phyloP scores from a whole-genome alignment of 1,140 invertebrate species.

The Neodiprion fabricii region DNA sequence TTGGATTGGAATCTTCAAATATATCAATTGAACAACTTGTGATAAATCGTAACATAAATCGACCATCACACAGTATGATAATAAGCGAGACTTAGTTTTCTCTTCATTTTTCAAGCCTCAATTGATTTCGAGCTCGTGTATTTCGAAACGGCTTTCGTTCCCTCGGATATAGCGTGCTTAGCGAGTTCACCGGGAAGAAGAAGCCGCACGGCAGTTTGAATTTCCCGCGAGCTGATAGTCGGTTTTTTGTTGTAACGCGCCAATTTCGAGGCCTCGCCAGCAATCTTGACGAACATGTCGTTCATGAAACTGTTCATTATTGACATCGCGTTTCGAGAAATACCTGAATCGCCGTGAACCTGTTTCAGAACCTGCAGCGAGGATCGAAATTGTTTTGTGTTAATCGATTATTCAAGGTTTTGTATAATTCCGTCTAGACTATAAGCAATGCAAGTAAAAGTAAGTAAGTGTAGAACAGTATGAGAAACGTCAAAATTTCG shows the following conservation, averaged over 20 bases:
- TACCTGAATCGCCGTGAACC: constrained; percentile 64
- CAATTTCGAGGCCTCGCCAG: constrained; percentile 54
- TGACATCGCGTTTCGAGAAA: constrained; percentile 63
- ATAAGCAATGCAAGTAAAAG: too few species aligned
- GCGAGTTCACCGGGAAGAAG: constrained; percentile 69
- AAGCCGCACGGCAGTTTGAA: constrained; percentile 69
- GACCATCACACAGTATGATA: too few species aligned
- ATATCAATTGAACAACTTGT: too few species aligned
- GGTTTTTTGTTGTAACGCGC: constrained; percentile 65
- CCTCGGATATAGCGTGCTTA: constrained; percentile 46
- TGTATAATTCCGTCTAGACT: too few species aligned
- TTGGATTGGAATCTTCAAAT: too few species aligned
- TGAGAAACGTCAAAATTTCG: too few species aligned
- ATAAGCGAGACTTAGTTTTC: too few species aligned
- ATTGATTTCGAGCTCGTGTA: constrained; percentile 61
- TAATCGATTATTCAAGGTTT: too few species aligned
- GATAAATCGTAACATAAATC: too few species aligned
- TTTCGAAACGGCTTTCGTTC: constrained; percentile 58
- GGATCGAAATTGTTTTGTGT: too few species aligned
- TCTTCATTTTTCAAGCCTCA: not conserved
- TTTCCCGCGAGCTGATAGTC: constrained; percentile 66
- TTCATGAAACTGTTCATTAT: constrained; percentile 70
- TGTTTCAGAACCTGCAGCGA: not conserved
- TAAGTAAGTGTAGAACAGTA: too few species aligned
- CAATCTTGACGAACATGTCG: constrained; percentile 65